These are phyloP conservation scores for Drosophila nigritarsus DNA, from an alignment of 2,888 invertebrate species.

Conservation along the genomic window DNA sequence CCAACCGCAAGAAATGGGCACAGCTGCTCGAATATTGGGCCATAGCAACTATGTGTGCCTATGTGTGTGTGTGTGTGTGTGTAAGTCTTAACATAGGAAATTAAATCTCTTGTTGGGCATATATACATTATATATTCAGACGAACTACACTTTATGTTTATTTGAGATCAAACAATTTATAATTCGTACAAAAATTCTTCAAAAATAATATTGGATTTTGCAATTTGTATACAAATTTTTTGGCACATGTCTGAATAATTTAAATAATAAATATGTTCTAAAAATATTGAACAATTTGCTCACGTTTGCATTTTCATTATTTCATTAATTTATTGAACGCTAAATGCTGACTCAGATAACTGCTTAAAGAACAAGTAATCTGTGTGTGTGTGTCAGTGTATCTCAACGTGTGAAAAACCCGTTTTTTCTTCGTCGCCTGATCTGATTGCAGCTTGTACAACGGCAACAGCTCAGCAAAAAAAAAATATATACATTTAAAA, in stretches of 20 bases:
- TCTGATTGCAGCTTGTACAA: slow-evolving; percentile 56
- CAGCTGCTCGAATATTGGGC: slow-evolving; percentile 58
- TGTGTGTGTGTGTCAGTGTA: slow-evolving; percentile 12
- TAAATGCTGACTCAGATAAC: slow-evolving; percentile 41
- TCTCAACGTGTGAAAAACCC: slow-evolving; percentile 30
- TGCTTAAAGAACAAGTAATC: slow-evolving; percentile 38
- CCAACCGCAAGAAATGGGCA: slow-evolving; percentile 68
- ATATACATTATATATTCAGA: neutral
- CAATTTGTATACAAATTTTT: neutral
- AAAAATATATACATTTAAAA: no score
- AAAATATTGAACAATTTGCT: slow-evolving; percentile 12
- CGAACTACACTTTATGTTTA: neutral
- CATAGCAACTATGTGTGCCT: slow-evolving; percentile 22
- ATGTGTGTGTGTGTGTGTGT: neutral
- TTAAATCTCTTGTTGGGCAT: slow-evolving; percentile 14
- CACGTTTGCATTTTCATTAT: slow-evolving; percentile 41
- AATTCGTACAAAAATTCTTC: neutral
- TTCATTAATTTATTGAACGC: slow-evolving; percentile 34
- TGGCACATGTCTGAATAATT: slow-evolving; percentile 4
- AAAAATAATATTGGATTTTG: neutral
- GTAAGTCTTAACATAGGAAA: slow-evolving; percentile 20
- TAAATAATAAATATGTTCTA: slow-evolving; percentile 9
- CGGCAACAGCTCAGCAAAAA: slow-evolving; percentile 22
- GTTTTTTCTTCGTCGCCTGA: slow-evolving; percentile 49
- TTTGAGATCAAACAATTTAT: neutral